Evolutionary conservation across 2,797 vertebrate species (phyloP), one percentile per base, ranked within the genome.

Genomic region (Glossophaga mutica): DNA sequence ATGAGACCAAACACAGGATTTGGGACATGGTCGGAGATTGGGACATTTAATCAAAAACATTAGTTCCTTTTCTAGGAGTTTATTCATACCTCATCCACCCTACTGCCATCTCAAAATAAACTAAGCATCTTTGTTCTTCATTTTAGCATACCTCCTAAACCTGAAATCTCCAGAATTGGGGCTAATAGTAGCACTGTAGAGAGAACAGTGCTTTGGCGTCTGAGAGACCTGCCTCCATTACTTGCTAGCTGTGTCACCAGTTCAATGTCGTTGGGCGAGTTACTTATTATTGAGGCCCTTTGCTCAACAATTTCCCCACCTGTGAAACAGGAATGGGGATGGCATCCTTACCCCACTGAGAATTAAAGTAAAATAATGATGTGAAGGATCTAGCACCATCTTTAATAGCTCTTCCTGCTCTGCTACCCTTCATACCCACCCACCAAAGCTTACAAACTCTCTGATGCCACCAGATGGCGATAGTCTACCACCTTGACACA

Each of bases 381-480:
- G 15, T 12, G 71, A 76, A 19, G 15, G 52, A 1, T 67, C 57
- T 55, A 22, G 62, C 59, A 9, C 48, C 21, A 4, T 46, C 82
- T 59, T 46, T 11, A 32, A 0, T 37, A 32, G 21, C 11, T 24
- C 10, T 32, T 24, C 26, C 0, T 18, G 24, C 29, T 9, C 59
- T 52, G 42, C 39, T 16, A 1, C 29, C 14, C 59, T 39, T 42
- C 22, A 2, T 21, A 19, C 22, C 24, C 10, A 19, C 12, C 48
- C 78, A 15, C 44, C 42, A n/a, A n/a, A 52, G 37, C 22, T 19
- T 59, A 18, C n/a, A 11, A 1, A 77, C 16, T 8, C 68, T 48
- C 24, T 46, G 16, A 55, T 1, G 37, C 92, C 94, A 89, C 77
- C 59, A 92, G 94, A 59, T 94, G 95, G 89, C 78, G 1, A 32